Evolutionary conservation across 2,113 vertebrate genomes (phyloP), one percentile per base, ranked within the genome.

Genomic region (Odontophorus gujanensis): DNA sequence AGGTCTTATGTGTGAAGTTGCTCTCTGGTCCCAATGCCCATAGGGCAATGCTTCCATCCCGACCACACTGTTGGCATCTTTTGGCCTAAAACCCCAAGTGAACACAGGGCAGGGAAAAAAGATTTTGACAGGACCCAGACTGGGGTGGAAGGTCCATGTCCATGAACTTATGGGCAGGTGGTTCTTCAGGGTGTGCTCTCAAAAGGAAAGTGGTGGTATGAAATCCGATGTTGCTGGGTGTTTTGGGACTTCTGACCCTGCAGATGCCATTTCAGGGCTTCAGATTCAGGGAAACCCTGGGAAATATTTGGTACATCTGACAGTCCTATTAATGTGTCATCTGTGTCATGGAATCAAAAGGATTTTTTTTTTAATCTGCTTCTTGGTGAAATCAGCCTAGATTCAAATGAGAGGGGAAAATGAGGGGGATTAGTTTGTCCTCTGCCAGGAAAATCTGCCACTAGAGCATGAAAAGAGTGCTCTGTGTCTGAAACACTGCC

Each of bases 21-120:
- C 13, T 8, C 22, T 13, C 20, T 0, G 2, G 24, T 16, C 30
- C 13, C 43, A 51, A 4, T 0, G 1, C 14, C 40, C 36, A 15
- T 7, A 42, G 1, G 1, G 43, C 8, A 51, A 59, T 0, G 0
- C 4, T 57, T 67, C 59, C 30, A 67, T 6, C 5, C 32, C 47
- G 17, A 59, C 18, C 1, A 0, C 0, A 0, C 0, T 47, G 38
- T 32, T 50, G 30, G 5, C 26, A 63, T 82, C 47, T 87, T 38
- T 12, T 43, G 59, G 17, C 3, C 22, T 67, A 21, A 45, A 17
- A 43, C 7, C 9, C 18, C 1, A 0, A 7, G 1, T 30, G 38
- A 76, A 61, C 4, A 63, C 6, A 76, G 43, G 12, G 9, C 3
- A 47, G 8, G 26, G 34, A 74, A 45, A 76, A 76, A 25, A 1